phyloP scores from a whole-genome alignment of 2,113 vertebrate species.

The Chiloscyllium plagiosum region DNA sequence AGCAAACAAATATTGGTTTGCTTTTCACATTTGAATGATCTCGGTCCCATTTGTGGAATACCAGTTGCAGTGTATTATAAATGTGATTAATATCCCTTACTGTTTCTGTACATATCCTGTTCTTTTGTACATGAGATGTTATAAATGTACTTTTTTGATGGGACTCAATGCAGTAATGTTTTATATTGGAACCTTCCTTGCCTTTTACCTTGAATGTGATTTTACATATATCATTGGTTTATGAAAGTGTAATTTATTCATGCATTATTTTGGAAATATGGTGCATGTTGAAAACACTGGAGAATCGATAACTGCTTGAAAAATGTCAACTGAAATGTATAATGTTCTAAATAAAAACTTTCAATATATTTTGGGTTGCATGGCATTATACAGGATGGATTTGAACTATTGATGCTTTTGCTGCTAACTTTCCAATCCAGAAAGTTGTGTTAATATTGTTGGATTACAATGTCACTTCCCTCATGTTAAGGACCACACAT shows the following conservation, averaged over 20 bases:
- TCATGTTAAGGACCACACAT: no score
- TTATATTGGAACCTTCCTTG: neutral
- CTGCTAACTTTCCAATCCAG: neutral
- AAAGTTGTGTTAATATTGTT: neutral
- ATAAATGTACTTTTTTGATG: slow-evolving; percentile 33
- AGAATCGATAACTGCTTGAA: slow-evolving; percentile 32
- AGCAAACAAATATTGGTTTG: neutral
- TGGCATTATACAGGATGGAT: neutral
- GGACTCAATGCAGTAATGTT: slow-evolving; percentile 4
- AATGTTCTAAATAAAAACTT: slow-evolving; percentile 33
- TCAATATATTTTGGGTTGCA: neutral
- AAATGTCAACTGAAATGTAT: slow-evolving; percentile 11
- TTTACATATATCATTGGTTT: slow-evolving; percentile 7
- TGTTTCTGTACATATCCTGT: slow-evolving; percentile 15
- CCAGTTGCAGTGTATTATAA: slow-evolving; percentile 7
- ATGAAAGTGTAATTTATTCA: slow-evolving; percentile 32
- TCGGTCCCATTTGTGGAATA: neutral
- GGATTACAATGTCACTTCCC: no score
- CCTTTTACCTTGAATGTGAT: slow-evolving; percentile 28
- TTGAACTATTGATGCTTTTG: neutral
- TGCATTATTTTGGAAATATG: neutral
- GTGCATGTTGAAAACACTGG: slow-evolving; percentile 25
- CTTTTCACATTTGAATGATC: neutral
- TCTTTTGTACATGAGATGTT: slow-evolving; percentile 28
- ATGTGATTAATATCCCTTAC: slow-evolving; percentile 17